Evolutionary conservation across 2,888 invertebrate species (phyloP).

Genomic region (Euplagia quadripunctaria): DNA sequence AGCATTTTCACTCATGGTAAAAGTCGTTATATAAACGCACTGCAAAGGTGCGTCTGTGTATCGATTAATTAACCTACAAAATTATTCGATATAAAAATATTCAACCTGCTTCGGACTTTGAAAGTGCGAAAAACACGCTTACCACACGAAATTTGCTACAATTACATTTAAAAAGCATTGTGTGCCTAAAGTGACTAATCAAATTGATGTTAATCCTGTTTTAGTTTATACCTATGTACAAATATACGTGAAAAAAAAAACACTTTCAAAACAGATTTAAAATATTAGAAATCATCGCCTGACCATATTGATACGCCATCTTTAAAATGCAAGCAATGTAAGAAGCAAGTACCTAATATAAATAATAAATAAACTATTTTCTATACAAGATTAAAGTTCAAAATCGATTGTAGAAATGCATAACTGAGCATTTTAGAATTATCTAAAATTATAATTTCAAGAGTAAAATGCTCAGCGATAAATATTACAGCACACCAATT

Average conservation of each 20-base stretch:
- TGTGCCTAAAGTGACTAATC: background rate
- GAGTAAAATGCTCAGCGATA: constrained; percentile 40
- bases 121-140: background rate
- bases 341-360: constrained; percentile 5
- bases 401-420: constrained; percentile 45
- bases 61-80: too few species aligned
- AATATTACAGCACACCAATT: constrained; percentile 50
- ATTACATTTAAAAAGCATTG: background rate
- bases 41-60: too few species aligned
- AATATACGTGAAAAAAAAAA: background rate
- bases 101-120: too few species aligned
- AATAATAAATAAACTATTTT: background rate
- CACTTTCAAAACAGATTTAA: background rate
- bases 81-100: too few species aligned
- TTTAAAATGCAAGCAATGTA: background rate
- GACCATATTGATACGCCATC: background rate
- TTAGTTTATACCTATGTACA: background rate
- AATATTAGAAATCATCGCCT: background rate
- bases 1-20: too few species aligned
- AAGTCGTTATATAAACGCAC: too few species aligned
- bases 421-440: constrained; percentile 42
- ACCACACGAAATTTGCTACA: background rate
- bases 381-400: constrained; percentile 23
- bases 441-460: constrained; percentile 29
- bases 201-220: background rate